phyloP scores from a whole-genome alignment of 1,140 invertebrate genomes.

The Drosophila burlai region DNA sequence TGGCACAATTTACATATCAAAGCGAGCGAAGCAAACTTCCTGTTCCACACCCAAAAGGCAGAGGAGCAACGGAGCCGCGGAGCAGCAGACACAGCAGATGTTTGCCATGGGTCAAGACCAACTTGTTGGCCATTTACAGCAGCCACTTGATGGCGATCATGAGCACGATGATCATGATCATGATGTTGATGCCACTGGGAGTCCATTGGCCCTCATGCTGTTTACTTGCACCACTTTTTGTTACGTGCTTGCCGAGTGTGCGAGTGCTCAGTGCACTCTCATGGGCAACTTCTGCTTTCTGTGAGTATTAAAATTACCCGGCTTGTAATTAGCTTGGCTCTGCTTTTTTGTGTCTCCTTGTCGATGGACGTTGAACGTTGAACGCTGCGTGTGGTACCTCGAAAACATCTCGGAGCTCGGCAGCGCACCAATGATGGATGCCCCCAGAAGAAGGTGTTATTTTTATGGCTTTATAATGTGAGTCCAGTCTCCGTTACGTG shows the following conservation, averaged over 20 bases:
- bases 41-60: slow-evolving; percentile 43
- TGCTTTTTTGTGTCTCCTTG: slow-evolving; percentile 34
- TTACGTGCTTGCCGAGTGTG: slow-evolving; percentile 49
- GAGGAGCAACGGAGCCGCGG: background rate
- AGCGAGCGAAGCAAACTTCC: slow-evolving; percentile 59
- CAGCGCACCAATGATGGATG: slow-evolving; percentile 41
- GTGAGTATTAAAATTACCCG: slow-evolving; percentile 78
- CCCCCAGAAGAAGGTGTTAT: slow-evolving; percentile 64
- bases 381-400: slow-evolving; percentile 68
- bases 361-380: slow-evolving; percentile 30
- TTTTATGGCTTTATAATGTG: slow-evolving; percentile 78
- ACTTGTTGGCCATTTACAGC: slow-evolving; percentile 65
- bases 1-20: slow-evolving; percentile 79
- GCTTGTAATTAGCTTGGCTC: slow-evolving; percentile 79
- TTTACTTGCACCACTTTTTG: slow-evolving; percentile 77
- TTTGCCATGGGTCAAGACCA: slow-evolving; percentile 67
- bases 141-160: slow-evolving; percentile 27
- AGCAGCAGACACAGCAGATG: slow-evolving; percentile 55
- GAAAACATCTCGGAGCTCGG: slow-evolving; percentile 32
- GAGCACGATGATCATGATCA: slow-evolving; percentile 19
- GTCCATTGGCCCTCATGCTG: slow-evolving; percentile 75
- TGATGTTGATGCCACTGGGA: slow-evolving; percentile 48
- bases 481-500: slow-evolving; percentile 48
- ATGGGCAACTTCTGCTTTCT: slow-evolving; percentile 47
- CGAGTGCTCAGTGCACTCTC: slow-evolving; percentile 67